Conservation (phyloP, 2,797 vertebrate species). For the Dallia pectoralis region DNA sequence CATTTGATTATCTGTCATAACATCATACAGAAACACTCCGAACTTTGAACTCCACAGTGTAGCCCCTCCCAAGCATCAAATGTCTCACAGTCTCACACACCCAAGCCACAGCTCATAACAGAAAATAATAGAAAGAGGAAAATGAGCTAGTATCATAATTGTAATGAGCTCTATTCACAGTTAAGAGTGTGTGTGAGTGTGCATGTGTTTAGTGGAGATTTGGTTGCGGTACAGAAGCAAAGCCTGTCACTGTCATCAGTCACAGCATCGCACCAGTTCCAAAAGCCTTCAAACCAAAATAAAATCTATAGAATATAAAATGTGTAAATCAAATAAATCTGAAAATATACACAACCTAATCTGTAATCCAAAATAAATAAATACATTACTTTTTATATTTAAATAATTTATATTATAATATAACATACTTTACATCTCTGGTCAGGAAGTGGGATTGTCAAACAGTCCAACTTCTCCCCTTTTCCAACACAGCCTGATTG, state of each 20-base stretch:
- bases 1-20: background rate
- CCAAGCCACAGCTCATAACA: conserved; percentile 1
- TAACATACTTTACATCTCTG: conserved; percentile 31
- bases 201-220: conserved; percentile 27
- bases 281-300: conserved; percentile 14
- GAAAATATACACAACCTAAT: conserved; percentile 30
- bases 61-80: background rate
- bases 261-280: conserved; percentile 1
- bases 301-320: conserved; percentile 41
- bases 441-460: conserved; percentile 24
- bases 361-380: conserved; percentile 34
- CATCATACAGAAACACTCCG: conserved; percentile 13
- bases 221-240: background rate
- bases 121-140: background rate
- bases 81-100: conserved; percentile 1
- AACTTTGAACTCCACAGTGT: conserved; percentile 3
- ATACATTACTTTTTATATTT: conserved; percentile 29
- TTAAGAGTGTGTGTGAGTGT: conserved; percentile 21
- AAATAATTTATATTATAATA: conserved; percentile 35
- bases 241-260: conserved; percentile 16
- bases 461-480: background rate
- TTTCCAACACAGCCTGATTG: background rate
- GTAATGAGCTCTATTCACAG: conserved; percentile 45
- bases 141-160: conserved; percentile 8
- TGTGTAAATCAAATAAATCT: conserved; percentile 19